Conservation (phyloP, 2,888 invertebrate genomes). For the Danaus chrysippus region DNA sequence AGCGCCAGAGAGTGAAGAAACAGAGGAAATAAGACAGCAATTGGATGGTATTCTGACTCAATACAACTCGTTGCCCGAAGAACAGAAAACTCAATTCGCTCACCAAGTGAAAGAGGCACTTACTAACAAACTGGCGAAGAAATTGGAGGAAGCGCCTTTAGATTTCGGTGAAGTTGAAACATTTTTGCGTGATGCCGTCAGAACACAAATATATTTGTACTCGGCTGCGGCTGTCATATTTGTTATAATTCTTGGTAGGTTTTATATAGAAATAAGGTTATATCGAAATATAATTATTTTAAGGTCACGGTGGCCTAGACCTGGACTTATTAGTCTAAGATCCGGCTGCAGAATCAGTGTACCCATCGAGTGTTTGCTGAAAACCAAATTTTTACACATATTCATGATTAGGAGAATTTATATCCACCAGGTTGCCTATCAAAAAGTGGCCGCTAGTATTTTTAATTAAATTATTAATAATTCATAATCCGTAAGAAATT, state of each 20-base stretch:
- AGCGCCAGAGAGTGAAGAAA: slow-evolving; percentile 53
- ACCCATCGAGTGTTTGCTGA: too few species aligned
- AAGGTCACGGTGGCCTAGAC: too few species aligned
- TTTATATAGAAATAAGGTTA: slow-evolving; percentile 11
- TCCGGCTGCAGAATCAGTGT: too few species aligned
- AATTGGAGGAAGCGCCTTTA: slow-evolving; percentile 45
- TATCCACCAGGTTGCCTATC: too few species aligned
- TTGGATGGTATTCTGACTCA: slow-evolving; percentile 50
- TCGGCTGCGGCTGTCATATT: slow-evolving; percentile 44
- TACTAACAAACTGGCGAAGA: slow-evolving; percentile 47
- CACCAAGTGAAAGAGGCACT: slow-evolving; percentile 57
- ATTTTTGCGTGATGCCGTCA: slow-evolving; percentile 50
- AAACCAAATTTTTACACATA: too few species aligned
- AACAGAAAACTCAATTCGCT: slow-evolving; percentile 55
- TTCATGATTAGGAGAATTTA: too few species aligned
- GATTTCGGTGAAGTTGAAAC: slow-evolving; percentile 53
- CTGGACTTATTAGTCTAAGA: too few species aligned
- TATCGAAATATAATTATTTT: not conserved
- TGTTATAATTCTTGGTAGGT: slow-evolving; percentile 38
- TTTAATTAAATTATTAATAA: too few species aligned
- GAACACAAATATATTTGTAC: slow-evolving; percentile 48
- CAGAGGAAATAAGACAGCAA: slow-evolving; percentile 50
- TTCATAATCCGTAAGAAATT: too few species aligned
- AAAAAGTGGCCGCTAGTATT: too few species aligned
- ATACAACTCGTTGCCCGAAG: slow-evolving; percentile 50